phyloP scores from a whole-genome alignment of 2,113 vertebrate species.

The Chlamydotis undulata region DNA sequence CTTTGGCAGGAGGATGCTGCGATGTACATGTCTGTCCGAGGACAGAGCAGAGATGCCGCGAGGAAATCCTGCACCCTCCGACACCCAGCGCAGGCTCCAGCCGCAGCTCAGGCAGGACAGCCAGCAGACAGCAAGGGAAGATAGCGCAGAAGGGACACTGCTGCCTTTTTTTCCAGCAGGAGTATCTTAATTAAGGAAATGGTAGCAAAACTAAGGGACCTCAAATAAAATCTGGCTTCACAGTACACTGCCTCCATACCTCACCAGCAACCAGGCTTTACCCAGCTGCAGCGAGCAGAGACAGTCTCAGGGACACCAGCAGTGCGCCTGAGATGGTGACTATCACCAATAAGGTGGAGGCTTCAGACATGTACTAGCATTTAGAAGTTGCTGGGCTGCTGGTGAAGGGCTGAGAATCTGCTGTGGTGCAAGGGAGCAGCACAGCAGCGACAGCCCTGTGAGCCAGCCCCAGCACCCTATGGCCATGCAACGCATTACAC shows the following conservation, averaged over 20 bases:
- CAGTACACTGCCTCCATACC: not conserved
- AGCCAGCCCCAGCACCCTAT: not conserved
- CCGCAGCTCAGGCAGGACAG: not conserved
- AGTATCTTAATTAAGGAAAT: not conserved
- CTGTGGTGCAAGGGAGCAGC: not conserved
- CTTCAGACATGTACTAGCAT: not conserved
- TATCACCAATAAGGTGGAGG: not conserved
- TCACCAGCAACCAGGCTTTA: not conserved
- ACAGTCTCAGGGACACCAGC: not conserved
- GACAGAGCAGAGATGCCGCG: not conserved
- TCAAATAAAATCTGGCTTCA: not conserved
- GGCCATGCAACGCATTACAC: not conserved
- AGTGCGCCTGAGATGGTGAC: not conserved
- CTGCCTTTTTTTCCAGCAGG: not conserved
- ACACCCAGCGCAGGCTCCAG: accelerated
- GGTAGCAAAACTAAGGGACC: not conserved
- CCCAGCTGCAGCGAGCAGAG: not conserved
- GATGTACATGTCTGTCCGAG: accelerated
- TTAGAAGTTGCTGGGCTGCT: not conserved
- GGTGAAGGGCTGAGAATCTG: not conserved
- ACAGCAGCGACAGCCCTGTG: not conserved
- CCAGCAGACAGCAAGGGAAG: not conserved
- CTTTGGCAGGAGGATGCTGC: not conserved
- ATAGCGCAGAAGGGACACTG: not conserved
- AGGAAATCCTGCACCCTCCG: not conserved